Conservation (phyloP, 2,113 vertebrate genomes). For the Leptocoma aspasia region DNA sequence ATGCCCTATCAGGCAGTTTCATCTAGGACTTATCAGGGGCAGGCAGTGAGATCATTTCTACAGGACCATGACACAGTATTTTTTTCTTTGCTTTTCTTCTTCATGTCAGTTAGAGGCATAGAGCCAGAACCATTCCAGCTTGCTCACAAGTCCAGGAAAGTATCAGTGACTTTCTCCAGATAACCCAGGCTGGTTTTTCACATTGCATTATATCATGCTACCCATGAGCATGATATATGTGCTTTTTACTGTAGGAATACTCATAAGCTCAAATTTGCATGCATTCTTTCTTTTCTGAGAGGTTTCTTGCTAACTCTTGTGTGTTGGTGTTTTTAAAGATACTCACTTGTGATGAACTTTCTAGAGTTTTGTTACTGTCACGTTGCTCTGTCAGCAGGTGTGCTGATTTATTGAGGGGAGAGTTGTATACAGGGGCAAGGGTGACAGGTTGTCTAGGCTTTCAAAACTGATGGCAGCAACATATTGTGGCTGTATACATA, state of each 20-base stretch:
- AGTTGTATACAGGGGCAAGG: neutral
- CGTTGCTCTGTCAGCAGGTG: rapidly evolving
- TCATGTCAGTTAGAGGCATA: neutral
- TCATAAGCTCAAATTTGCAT: neutral
- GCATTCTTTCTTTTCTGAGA: neutral
- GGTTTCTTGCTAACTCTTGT: neutral
- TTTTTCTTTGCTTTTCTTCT: slow-evolving; percentile 1
- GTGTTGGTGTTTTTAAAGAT: neutral
- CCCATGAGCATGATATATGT: neutral
- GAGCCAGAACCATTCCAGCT: neutral
- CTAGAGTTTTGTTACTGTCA: neutral
- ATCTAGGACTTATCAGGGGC: neutral
- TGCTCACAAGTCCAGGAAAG: neutral
- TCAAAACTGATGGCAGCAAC: neutral
- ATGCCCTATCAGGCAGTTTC: neutral
- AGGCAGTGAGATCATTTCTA: neutral
- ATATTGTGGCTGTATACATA: neutral
- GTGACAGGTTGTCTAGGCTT: neutral
- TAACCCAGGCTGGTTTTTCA: neutral
- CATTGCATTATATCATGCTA: neutral
- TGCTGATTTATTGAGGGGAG: neutral
- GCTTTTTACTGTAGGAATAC: neutral
- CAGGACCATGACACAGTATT: neutral
- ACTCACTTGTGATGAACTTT: neutral
- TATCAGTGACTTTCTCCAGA: neutral